A percentile compares a stretch with the other conserved stretches of the same genome.
Conservation (phyloP, 2,113 vertebrate species). For the Clarias magur region DNA sequence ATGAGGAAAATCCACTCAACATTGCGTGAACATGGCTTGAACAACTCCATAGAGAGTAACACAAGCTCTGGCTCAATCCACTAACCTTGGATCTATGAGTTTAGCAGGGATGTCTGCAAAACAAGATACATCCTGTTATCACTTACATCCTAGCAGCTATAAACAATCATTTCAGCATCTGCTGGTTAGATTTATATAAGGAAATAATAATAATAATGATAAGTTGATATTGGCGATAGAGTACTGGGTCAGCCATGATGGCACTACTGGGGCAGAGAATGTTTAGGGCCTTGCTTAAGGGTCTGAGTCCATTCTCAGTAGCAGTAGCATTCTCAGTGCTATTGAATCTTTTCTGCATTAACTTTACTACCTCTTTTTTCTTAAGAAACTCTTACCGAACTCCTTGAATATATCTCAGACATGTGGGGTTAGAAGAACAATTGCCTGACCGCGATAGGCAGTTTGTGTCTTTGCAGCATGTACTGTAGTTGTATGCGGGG, state of each 20-base stretch:
- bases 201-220: not conserved
- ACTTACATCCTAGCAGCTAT: not conserved
- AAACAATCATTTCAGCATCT: not conserved
- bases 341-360: not conserved
- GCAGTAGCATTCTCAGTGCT: not conserved
- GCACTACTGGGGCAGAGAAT: too few species aligned
- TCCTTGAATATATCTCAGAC: not conserved
- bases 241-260: too few species aligned
- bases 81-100: not conserved
- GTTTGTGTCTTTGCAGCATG: constrained; percentile 59
- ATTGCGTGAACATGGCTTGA: not conserved
- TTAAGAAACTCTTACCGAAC: not conserved
- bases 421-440: not conserved
- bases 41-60: not conserved
- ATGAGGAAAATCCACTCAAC: not conserved
- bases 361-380: not conserved
- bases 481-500: constrained; percentile 55
- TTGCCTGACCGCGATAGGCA: not conserved
- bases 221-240: too few species aligned
- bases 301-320: too few species aligned
- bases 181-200: not conserved
- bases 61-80: not conserved
- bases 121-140: not conserved
- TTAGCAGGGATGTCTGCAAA: not conserved
- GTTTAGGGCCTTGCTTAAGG: too few species aligned